Evolutionary conservation across 2,113 vertebrate genomes (phyloP).

Genomic region (Phycodurus eques): DNA sequence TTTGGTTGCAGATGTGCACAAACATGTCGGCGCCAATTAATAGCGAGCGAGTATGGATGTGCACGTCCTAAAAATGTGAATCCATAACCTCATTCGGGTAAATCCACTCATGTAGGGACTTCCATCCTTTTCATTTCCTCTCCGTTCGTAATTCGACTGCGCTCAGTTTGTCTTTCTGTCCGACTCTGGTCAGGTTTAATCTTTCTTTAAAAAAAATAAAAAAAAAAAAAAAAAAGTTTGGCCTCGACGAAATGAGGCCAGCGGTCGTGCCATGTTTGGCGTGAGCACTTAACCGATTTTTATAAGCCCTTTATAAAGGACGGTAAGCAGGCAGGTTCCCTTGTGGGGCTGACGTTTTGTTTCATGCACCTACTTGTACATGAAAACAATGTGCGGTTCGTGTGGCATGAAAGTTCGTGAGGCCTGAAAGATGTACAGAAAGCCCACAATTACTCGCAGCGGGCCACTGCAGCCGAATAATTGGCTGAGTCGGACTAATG

Average conservation of each 20-base stretch:
- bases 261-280: constrained; percentile 43
- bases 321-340: constrained; percentile 1
- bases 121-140: constrained; percentile 25
- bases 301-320: constrained; percentile 58
- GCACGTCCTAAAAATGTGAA: constrained; percentile 5
- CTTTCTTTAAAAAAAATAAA: constrained; percentile 19
- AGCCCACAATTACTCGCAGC: constrained; percentile 34
- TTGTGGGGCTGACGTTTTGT: constrained; percentile 41
- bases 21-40: not conserved
- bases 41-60: not conserved
- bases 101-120: constrained; percentile 6
- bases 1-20: not conserved
- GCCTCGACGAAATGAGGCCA: constrained; percentile 53
- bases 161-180: constrained; percentile 40
- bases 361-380: constrained; percentile 46
- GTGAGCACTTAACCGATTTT: constrained; percentile 56
- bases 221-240: constrained; percentile 23
- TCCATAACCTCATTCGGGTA: not conserved
- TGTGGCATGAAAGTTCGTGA: constrained; percentile 44
- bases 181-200: constrained; percentile 61
- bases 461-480: constrained; percentile 28
- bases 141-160: constrained; percentile 26
- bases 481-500: constrained; percentile 29
- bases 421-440: constrained; percentile 36
- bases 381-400: not conserved